phyloP scores from a whole-genome alignment of 2,888 invertebrate genomes.

The Beris morrisii region DNA sequence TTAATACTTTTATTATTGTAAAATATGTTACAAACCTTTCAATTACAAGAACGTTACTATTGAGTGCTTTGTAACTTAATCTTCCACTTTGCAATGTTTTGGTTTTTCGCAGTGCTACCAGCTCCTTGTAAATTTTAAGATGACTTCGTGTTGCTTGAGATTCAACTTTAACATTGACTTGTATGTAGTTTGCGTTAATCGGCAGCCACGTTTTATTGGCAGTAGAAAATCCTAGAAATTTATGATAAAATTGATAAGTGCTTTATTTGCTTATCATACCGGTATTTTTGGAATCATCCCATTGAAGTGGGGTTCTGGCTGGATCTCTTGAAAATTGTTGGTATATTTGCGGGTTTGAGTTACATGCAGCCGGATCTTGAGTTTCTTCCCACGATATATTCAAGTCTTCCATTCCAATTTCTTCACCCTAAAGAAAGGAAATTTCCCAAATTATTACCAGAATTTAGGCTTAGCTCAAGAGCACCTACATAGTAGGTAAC shows the following conservation, averaged over 20 bases:
- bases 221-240: slow-evolving; percentile 45
- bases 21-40: no score
- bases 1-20: no score
- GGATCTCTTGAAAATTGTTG: slow-evolving; percentile 59
- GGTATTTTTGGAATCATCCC: slow-evolving; percentile 59
- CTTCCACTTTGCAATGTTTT: slow-evolving; percentile 42
- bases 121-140: slow-evolving; percentile 62
- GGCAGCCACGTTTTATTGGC: slow-evolving; percentile 53
- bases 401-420: slow-evolving; percentile 66
- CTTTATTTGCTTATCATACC: slow-evolving; percentile 41
- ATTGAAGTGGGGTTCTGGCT: slow-evolving; percentile 65
- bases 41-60: no score
- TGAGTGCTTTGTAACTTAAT: slow-evolving; percentile 30
- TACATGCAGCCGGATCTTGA: slow-evolving; percentile 60
- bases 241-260: no score
- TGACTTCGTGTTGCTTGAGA: slow-evolving; percentile 57
- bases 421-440: slow-evolving; percentile 61
- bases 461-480: slow-evolving; percentile 48
- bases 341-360: slow-evolving; percentile 56
- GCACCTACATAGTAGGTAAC: slow-evolving; percentile 74
- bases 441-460: slow-evolving; percentile 37
- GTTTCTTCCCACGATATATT: slow-evolving; percentile 58
- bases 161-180: slow-evolving; percentile 62
- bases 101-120: slow-evolving; percentile 56
- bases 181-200: slow-evolving; percentile 60